Base-by-base conservation (phyloP, 2,797 vertebrate genomes). In the Neosalanx taihuensis region DNA sequence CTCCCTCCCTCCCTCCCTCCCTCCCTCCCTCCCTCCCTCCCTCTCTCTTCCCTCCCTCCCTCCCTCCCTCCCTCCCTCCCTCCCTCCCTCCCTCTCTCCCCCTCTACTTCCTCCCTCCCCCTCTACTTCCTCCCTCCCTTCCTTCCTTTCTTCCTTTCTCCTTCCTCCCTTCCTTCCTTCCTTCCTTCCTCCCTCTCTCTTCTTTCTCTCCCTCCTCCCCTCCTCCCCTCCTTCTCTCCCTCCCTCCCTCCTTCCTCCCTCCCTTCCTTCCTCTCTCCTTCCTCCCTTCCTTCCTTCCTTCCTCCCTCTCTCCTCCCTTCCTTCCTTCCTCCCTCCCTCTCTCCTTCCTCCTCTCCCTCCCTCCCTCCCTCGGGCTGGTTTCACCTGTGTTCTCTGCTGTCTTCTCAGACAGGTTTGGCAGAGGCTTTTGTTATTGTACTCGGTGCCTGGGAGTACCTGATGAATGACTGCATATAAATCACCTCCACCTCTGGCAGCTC, bases 381-480 rank as follows among this genome's bases (percentile, higher is more conserved):
- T 13, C 35, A 37, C 41, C 20, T 53, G 13, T 18, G 10, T 64
- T 5, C 17, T 30, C 59, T 29, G 3, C 26, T 49, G 37, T 57
- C 56, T 29, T 61, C n/a, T 23, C 60, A 70, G 62, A 31, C 23
- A 51, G 60, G 20, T 64, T 30, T 64, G 61, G 67, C 67, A 62
- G 31, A 12, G 30, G 26, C 53, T 18, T n/a, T 15, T 65, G 35
- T 64, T 64, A 66, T 65, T 67, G 56, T 63, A 4, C 66, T 67
- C 49, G 26, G 67, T 35, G 23, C 58, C 69, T 31, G 41, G 49
- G 37, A 30, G 23, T 46, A 46, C 51, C 18, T 13, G 60, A 12
- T n/a, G 15, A 58, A 65, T 57, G 51, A 65, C 58, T 49, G 33
- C 59, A 20, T 37, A 66, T 72, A 74, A 74, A 74, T 69, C 33